Conservation (phyloP, 2,888 invertebrate genomes). For the Tiliacea aurago region DNA sequence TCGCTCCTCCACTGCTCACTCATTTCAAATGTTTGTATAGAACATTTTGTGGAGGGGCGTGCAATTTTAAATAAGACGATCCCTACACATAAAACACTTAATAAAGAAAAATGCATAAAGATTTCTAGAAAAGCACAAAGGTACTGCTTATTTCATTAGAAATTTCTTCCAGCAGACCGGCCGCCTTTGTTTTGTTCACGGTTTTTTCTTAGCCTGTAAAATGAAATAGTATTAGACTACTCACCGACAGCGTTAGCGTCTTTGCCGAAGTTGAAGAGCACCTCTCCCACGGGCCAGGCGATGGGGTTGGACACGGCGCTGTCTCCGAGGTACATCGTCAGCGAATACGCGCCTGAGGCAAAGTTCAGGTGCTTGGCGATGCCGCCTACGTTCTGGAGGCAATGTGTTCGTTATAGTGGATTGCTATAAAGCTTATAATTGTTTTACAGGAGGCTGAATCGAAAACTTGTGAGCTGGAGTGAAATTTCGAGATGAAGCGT, state of each 20-base stretch:
- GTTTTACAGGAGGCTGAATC: not conserved
- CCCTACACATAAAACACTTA: too few relatives aligned
- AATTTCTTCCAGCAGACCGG: not conserved
- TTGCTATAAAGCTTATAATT: not conserved
- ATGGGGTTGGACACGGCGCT: conserved; percentile 97
- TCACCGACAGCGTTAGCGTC: conserved; percentile 79
- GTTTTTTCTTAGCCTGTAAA: not conserved
- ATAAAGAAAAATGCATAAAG: too few relatives aligned
- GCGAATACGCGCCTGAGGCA: conserved; percentile 94
- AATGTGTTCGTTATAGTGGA: not conserved
- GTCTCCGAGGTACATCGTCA: conserved; percentile 97
- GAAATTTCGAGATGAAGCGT: not conserved
- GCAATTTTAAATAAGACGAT: too few relatives aligned
- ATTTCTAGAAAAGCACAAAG: too few relatives aligned
- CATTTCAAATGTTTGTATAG: too few relatives aligned
- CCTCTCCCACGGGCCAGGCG: conserved; percentile 95
- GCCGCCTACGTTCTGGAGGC: conserved; percentile 93
- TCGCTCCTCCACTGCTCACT: too few relatives aligned
- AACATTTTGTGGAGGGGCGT: too few relatives aligned
- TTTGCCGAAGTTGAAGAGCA: conserved; percentile 93
- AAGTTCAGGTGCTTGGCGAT: conserved; percentile 95
- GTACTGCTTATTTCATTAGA: not conserved
- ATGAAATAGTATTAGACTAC: conserved; percentile 26
- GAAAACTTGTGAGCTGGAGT: not conserved
- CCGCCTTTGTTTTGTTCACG: not conserved